Conservation (phyloP, 1,140 invertebrate genomes). For the Drosophila saltans region DNA sequence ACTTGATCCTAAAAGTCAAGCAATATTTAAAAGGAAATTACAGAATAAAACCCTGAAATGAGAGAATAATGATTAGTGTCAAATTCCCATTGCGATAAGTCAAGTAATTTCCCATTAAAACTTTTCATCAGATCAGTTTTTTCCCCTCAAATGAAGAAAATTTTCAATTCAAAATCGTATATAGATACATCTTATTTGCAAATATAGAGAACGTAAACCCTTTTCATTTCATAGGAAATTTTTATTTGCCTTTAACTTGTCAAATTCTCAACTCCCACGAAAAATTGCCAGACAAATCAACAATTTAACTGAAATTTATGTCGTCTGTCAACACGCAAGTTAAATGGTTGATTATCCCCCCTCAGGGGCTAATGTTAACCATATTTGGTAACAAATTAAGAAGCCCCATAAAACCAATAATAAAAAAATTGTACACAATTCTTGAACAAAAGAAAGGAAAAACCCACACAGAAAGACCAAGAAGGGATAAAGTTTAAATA, state of each 20-base stretch:
- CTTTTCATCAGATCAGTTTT: no score
- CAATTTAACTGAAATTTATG: conserved; percentile 10
- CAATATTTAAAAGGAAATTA: not conserved
- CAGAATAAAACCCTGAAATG: no score
- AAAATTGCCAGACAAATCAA: conserved; percentile 25
- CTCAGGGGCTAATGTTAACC: conserved; percentile 5
- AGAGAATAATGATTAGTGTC: no score
- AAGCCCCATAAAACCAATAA: conserved; percentile 9
- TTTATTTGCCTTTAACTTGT: conserved; percentile 16
- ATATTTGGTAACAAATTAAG: conserved; percentile 9
- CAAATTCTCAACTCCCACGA: conserved; percentile 3
- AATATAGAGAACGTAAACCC: not conserved
- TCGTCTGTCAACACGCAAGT: conserved; percentile 11
- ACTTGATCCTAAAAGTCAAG: not conserved
- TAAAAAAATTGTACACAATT: not conserved
- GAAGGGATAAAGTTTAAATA: not conserved
- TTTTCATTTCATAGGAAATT: not conserved
- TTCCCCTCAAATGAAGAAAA: no score
- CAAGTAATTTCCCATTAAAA: no score
- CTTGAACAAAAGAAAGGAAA: conserved; percentile 5
- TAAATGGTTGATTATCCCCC: not conserved
- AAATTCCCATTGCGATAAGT: no score
- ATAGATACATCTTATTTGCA: no score
- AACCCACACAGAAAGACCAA: not conserved
- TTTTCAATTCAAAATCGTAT: no score